Conservation (phyloP, 2,113 vertebrate species). For the Mungos mungo region DNA sequence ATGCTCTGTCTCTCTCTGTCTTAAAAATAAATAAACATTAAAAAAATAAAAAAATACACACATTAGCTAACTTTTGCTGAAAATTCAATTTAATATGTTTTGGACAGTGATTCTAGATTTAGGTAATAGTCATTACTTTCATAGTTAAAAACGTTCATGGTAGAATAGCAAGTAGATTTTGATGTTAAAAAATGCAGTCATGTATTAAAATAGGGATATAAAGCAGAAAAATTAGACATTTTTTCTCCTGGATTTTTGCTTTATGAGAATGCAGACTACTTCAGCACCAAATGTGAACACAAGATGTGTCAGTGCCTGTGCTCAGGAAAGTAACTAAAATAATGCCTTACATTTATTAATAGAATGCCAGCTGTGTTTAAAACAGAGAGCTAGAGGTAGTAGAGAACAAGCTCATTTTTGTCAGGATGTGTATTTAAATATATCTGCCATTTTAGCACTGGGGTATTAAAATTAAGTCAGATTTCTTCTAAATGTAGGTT, state of each 20-base stretch:
- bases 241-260: conserved; percentile 25
- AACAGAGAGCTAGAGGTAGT: background rate
- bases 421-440: conserved; percentile 33
- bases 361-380: conserved; percentile 51
- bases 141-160: background rate
- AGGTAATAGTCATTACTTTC: background rate
- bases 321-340: conserved; percentile 55
- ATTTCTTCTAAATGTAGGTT: background rate
- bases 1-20: too few relatives aligned
- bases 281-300: conserved; percentile 44
- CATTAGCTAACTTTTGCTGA: background rate
- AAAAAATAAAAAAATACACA: background rate
- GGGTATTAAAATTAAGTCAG: conserved; percentile 22
- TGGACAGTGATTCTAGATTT: background rate
- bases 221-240: background rate
- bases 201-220: background rate
- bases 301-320: conserved; percentile 50
- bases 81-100: background rate
- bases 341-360: conserved; percentile 60
- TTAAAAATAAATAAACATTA: too few relatives aligned
- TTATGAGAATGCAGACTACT: conserved; percentile 4
- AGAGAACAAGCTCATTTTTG: background rate
- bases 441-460: background rate
- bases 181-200: background rate
- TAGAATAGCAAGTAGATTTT: background rate